Evolutionary conservation across 2,888 invertebrate species (phyloP).

Genomic region (Noctua fimbriata): DNA sequence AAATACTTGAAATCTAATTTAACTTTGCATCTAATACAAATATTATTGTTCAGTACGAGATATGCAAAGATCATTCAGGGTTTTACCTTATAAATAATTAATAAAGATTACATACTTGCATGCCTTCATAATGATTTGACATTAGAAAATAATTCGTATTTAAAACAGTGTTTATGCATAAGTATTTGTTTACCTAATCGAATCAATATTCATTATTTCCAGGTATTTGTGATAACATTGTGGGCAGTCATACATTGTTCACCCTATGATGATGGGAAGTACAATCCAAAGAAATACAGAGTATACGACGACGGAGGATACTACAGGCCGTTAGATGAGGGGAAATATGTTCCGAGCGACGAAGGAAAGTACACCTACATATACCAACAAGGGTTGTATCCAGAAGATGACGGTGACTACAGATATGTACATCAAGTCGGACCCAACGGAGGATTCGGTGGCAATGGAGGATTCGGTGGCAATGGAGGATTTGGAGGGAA

Average conservation of each 20-base stretch:
- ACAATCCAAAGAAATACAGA: conserved; percentile 78
- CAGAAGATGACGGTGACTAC: conserved; percentile 85
- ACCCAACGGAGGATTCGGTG: conserved; percentile 78
- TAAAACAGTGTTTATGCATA: conserved; percentile 26
- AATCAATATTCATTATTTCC: conserved; percentile 66
- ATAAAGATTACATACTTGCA: conserved; percentile 17
- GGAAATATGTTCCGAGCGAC: conserved; percentile 89
- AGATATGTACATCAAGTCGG: conserved; percentile 86
- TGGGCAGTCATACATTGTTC: conserved; percentile 75
- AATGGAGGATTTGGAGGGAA: conserved; percentile 70
- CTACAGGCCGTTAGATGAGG: conserved; percentile 83
- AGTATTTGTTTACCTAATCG: conserved; percentile 24
- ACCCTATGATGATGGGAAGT: conserved; percentile 82
- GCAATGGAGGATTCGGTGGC: conserved; percentile 77
- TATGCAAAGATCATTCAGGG: conserved; percentile 18
- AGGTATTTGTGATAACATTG: conserved; percentile 76
- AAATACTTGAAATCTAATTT: conserved; percentile 12
- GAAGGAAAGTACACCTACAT: conserved; percentile 89
- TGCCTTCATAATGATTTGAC: conserved; percentile 23
- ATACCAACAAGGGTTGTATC: conserved; percentile 80
- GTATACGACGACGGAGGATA: conserved; percentile 85
- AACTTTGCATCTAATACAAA: conserved; percentile 4
- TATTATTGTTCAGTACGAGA: conserved; percentile 10
- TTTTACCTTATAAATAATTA: conserved; percentile 29
- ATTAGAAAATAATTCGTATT: conserved; percentile 34